Base-by-base conservation (phyloP, 2,797 vertebrate species). In the Peromyscus aztecus region DNA sequence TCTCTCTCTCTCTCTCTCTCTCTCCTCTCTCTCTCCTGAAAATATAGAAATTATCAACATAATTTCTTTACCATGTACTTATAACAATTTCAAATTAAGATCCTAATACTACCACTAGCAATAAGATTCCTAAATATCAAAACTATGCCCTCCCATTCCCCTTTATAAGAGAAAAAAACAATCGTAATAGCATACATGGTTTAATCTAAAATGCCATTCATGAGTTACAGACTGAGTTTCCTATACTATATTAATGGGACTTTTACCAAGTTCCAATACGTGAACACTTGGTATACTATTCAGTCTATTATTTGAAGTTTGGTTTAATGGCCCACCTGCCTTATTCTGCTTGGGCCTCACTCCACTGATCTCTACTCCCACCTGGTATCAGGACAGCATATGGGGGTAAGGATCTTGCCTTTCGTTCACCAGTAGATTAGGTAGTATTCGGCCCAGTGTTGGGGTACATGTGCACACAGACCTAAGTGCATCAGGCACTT, bases 51-150 rank as follows among this genome's bases (percentile, higher is more conserved):
- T 57, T 49, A 55, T 83, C 88, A 90, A 77, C 23, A 34, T 61
- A 94, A 80, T 73, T 69, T 75, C 52, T 87, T 91, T 94, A 61
- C 2, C 59, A 73, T 31, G 67, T 52, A 84, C 2, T 52, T 71
- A 88, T 59, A 84, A 40, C 37, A 93, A 87, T 76, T 94, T 92
- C 6, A 77, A 93, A 71, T 89, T 93, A 87, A 67, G 13, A 61
- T 80, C 61, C 2, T n/a, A 90, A 23, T 89, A 92, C 57, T 85
- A 31, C 3, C 52, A 65, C 57, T 46, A 21, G 40, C 65, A 93
- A 19, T 80, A 94, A 67, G 77, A 95, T 16, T 71, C 31, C 43
- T 77, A 81, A 82, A 46, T 84, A 84, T 24, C 61, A 91, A 95
- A 96, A 84, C 46, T 12, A 17, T 81, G 13, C 65, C 57, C 2